A percentile compares a stretch with the other conserved stretches of the same genome.
phyloP scores from a whole-genome alignment of 2,113 vertebrate species.

The Stigmatopora nigra region DNA sequence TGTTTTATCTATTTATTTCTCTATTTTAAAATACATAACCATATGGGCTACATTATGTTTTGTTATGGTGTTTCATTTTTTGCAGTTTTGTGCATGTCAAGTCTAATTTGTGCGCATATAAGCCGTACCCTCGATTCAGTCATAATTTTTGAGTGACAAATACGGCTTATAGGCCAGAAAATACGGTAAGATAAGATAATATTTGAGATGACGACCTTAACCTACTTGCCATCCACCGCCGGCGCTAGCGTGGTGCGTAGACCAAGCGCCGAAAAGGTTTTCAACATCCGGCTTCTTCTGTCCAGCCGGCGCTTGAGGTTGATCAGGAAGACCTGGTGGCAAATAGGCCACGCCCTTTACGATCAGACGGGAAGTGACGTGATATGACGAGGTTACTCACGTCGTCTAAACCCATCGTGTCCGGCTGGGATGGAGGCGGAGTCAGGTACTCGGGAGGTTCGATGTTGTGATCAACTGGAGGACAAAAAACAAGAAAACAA shows the following conservation, averaged over 20 bases:
- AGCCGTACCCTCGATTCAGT: too few species aligned
- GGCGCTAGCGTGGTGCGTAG: conserved; percentile 77
- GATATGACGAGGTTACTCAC: conserved; percentile 59
- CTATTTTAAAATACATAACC: too few species aligned
- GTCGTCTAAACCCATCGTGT: conserved; percentile 89
- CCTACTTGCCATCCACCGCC: conserved; percentile 94
- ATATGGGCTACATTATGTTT: too few species aligned
- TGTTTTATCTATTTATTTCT: too few species aligned
- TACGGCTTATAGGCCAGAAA: not conserved
- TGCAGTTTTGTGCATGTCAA: too few species aligned
- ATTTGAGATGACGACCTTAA: conserved; percentile 18
- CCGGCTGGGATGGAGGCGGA: conserved; percentile 62
- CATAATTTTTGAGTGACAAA: too few species aligned
- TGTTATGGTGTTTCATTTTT: too few species aligned
- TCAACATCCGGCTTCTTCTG: conserved; percentile 84
- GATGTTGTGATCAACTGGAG: conserved; percentile 81
- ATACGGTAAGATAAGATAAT: too few species aligned
- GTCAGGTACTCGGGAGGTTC: conserved; percentile 79
- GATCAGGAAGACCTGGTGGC: conserved; percentile 83
- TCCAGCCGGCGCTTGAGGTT: conserved; percentile 89
- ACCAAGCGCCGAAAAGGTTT: conserved; percentile 76
- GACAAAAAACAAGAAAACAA: conserved; percentile 26
- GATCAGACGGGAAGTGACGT: not conserved
- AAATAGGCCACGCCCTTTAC: not conserved
- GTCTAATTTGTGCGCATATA: too few species aligned